Base-by-base conservation (phyloP, 2,113 vertebrate species). In the Indicator indicator region DNA sequence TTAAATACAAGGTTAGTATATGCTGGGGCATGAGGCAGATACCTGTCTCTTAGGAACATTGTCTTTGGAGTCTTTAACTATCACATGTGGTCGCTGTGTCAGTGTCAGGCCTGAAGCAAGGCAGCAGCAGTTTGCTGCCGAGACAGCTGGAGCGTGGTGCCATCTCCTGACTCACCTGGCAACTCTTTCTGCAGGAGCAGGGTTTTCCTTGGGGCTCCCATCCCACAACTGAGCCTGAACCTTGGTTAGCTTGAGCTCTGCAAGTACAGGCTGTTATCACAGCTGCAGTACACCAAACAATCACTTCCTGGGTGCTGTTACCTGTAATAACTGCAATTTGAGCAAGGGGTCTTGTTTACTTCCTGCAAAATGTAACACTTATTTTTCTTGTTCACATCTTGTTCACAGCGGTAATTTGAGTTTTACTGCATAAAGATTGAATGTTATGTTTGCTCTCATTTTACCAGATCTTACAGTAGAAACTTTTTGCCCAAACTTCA, bases 401-500 rank as follows among this genome's bases (percentile, higher is more conserved):
- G 97, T 98, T 98, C 81, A 89, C 94, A 92, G 97, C 94, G 2
- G 50, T 94, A 93, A 97, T 94, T 95, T 96, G 94, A 93, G 95
- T 97, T 97, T 97, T 96, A 86, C 86, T 97, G 88, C 95, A 38
- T 97, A 96, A 97, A 97, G 93, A 67, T 91, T 95, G 83, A 87
- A 72, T 96, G 21, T 90, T 96, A 36, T 90, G 58, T 96, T 97
- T 97, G 96, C 77, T 98, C 98, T 97, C 90, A 84, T 92, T 44
- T 95, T 95, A 78, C 83, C 58, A 95, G 93, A 85, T 98, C 98
- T 97, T 98, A 95, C 30, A 82, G 62, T 94, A 97, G 96, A 88
- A 96, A 94, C 96, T 97, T 98, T 93, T 97, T 93, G 92, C 96
- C 89, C 96, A 96, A 60, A 88, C 97, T 97, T 98, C 97, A 93